These are phyloP conservation scores for Camponotus fellah DNA, from an alignment of 2,888 invertebrate genomes.

Conservation along the genomic window DNA sequence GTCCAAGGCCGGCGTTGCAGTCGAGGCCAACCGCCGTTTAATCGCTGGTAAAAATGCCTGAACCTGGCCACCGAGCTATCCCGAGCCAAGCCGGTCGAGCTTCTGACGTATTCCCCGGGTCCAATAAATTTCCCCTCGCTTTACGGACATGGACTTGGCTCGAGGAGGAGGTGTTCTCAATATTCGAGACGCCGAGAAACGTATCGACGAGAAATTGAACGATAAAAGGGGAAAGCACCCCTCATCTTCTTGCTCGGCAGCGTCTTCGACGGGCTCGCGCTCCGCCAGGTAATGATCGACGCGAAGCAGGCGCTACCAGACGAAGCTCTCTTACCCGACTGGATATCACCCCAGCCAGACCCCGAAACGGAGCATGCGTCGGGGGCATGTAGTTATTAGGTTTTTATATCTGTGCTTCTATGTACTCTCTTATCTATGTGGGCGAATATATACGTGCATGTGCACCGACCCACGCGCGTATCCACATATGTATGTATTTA, in stretches of 20 bases:
- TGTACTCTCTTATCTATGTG: slow-evolving; percentile 36
- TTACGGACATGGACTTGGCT: slow-evolving; percentile 14
- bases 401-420: slow-evolving; percentile 35
- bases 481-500: neutral
- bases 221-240: neutral
- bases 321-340: slow-evolving; percentile 75
- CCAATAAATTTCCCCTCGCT: neutral
- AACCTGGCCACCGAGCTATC: neutral
- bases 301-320: slow-evolving; percentile 61
- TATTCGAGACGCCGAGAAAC: neutral
- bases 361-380: slow-evolving; percentile 77
- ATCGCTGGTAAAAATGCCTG: slow-evolving; percentile 16
- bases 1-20: neutral
- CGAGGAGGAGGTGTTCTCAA: neutral
- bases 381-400: slow-evolving; percentile 36
- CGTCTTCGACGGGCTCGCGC: slow-evolving; percentile 51
- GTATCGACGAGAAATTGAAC: neutral
- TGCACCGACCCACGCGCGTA: neutral
- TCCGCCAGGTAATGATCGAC: slow-evolving; percentile 82
- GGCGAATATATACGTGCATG: slow-evolving; percentile 20
- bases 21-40: slow-evolving; percentile 1
- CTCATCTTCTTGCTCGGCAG: slow-evolving; percentile 20
- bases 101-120: slow-evolving; percentile 5
- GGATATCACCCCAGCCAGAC: slow-evolving; percentile 77
- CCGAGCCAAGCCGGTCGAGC: slow-evolving; percentile 26